A percentile compares a stretch with the other conserved stretches of the same genome.
phyloP scores from a whole-genome alignment of 2,113 vertebrate species.

The Lampris incognitus region DNA sequence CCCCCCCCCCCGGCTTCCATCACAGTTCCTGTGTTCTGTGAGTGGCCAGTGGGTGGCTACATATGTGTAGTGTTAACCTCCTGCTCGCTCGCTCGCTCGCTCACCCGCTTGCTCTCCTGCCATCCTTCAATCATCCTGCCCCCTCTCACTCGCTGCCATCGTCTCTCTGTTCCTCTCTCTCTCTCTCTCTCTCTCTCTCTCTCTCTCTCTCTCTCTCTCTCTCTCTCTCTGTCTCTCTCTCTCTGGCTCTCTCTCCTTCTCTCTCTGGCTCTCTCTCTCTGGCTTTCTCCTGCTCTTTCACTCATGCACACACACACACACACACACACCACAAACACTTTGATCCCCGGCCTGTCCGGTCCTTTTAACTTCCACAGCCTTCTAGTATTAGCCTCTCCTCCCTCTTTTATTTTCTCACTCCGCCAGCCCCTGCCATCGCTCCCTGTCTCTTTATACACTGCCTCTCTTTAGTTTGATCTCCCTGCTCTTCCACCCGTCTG shows the following conservation, averaged over 20 bases:
- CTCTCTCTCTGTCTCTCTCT: not conserved
- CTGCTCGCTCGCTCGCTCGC: not conserved
- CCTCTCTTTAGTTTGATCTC: constrained; percentile 58
- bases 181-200: constrained; percentile 4
- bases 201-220: constrained; percentile 7
- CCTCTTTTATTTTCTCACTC: constrained; percentile 33
- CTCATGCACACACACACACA: constrained; percentile 16
- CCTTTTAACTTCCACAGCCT: constrained; percentile 76
- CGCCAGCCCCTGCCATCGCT: constrained; percentile 21
- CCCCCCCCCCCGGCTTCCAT: constrained; percentile 44
- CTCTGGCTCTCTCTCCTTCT: not conserved
- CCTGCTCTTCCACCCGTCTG: constrained; percentile 20
- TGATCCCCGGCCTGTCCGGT: constrained; percentile 77
- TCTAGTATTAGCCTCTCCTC: constrained; percentile 76
- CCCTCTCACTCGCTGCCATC: not conserved
- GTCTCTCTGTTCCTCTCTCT: not conserved
- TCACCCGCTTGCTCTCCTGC: constrained; percentile 48
- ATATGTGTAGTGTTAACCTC: constrained; percentile 72
- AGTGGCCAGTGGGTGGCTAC: constrained; percentile 73
- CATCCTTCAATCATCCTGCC: constrained; percentile 60
- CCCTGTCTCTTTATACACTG: constrained; percentile 54
- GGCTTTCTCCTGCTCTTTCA: not conserved
- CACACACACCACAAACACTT: constrained; percentile 47
- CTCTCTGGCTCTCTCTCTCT: not conserved
- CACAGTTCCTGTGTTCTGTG: constrained; percentile 72